Conservation (phyloP, 2,888 invertebrate genomes). For the Latheticus oryzae region DNA sequence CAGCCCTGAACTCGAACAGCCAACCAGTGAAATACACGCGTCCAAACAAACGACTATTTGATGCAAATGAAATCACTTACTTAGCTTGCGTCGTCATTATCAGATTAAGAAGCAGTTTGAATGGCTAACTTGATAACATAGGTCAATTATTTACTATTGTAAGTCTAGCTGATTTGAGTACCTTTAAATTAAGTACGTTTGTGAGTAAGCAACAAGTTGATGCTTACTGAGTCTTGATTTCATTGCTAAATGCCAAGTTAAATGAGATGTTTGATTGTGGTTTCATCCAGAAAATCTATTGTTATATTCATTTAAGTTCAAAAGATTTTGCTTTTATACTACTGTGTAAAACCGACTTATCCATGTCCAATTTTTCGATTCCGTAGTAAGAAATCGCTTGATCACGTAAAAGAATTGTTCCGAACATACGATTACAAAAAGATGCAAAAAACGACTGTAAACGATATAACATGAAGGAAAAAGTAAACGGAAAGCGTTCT, state of each 20-base stretch:
- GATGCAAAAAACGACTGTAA: conserved; percentile 21
- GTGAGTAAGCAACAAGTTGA: conserved; percentile 35
- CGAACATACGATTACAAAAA: conserved; percentile 20
- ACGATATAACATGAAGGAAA: conserved; percentile 11
- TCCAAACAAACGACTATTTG: conserved; percentile 54
- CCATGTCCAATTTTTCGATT: conserved; percentile 30
- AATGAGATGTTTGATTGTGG: conserved; percentile 39
- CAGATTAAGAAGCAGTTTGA: conserved; percentile 45
- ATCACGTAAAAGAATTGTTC: conserved; percentile 23
- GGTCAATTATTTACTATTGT: conserved; percentile 33
- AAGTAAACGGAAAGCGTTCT: conserved; percentile 16
- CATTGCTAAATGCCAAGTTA: conserved; percentile 7
- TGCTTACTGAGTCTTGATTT: conserved; percentile 13
- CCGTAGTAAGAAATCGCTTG: conserved; percentile 19
- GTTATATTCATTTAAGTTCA: no score
- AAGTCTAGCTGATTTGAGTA: neutral
- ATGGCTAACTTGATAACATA: conserved; percentile 39
- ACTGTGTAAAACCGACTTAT: no score
- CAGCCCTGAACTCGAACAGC: conserved; percentile 51
- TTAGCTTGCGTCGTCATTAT: conserved; percentile 48
- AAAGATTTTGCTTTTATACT: no score
- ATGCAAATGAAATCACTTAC: conserved; percentile 57
- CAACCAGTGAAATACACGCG: conserved; percentile 52
- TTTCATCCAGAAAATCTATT: no score
- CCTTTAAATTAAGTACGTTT: conserved; percentile 23